phyloP scores from a whole-genome alignment of 2,113 vertebrate species.

The Gadus macrocephalus region DNA sequence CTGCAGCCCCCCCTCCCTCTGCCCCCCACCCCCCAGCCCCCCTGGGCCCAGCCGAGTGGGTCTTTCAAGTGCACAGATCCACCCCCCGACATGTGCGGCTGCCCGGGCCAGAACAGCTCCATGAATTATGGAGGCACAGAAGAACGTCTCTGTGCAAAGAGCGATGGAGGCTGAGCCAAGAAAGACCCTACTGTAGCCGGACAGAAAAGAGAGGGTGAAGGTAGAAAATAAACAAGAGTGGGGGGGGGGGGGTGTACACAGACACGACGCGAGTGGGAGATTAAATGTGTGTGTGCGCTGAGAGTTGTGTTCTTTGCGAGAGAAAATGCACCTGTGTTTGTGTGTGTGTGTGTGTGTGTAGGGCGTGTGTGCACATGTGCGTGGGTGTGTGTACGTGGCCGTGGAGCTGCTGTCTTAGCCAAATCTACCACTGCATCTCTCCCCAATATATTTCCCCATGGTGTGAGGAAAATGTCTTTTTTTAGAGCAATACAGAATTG shows the following conservation, averaged over 20 bases:
- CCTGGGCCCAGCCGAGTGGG: slow-evolving; percentile 21
- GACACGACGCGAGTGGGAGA: slow-evolving; percentile 26
- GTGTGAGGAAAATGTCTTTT: not conserved
- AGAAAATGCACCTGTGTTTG: slow-evolving; percentile 18
- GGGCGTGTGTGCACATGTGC: not conserved
- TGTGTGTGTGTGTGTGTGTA: slow-evolving; percentile 1
- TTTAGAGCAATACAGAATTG: slow-evolving; percentile 7
- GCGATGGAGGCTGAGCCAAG: slow-evolving; percentile 30
- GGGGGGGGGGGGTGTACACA: not conserved
- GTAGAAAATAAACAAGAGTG: slow-evolving; percentile 31
- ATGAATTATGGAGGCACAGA: slow-evolving; percentile 67
- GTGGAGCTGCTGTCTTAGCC: not conserved
- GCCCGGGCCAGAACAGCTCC: slow-evolving; percentile 62
- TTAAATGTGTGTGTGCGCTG: slow-evolving; percentile 37
- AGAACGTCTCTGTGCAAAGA: slow-evolving; percentile 42
- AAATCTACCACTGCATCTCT: not conserved
- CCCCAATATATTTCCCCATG: slow-evolving; percentile 1
- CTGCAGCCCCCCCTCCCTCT: too few relatives aligned
- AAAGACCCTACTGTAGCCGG: slow-evolving; percentile 34
- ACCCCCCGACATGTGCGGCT: slow-evolving; percentile 48
- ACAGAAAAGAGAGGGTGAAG: slow-evolving; percentile 36
- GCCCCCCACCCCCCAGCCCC: not conserved
- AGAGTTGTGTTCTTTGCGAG: slow-evolving; percentile 46
- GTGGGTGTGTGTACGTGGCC: slow-evolving; percentile 3
- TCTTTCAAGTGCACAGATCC: slow-evolving; percentile 59